A percentile compares a stretch with the other conserved stretches of the same genome.
Evolutionary conservation across 2,888 invertebrate genomes (phyloP).

Genomic region (Glyphotaelius pellucidus): DNA sequence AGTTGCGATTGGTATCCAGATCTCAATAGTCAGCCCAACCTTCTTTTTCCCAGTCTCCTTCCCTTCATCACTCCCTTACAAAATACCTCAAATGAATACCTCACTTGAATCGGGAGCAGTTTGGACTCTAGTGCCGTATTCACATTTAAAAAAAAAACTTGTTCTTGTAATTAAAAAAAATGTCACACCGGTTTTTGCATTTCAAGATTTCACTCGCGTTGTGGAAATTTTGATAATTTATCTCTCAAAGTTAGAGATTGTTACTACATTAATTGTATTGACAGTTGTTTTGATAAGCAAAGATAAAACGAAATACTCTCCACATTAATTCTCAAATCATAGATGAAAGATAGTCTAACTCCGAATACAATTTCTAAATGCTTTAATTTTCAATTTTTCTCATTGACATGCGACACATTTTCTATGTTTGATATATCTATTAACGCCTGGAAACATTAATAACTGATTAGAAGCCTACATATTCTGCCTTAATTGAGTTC

Average conservation of each 20-base stretch:
- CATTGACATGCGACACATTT: background rate
- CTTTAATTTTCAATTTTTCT: background rate
- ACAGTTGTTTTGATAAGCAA: background rate
- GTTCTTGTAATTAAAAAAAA: too few relatives aligned
- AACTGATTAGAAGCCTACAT: background rate
- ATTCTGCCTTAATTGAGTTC: background rate
- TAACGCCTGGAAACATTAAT: background rate
- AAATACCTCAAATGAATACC: too few relatives aligned
- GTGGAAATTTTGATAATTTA: background rate
- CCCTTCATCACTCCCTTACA: too few relatives aligned
- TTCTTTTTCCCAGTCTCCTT: too few relatives aligned
- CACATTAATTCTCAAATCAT: background rate
- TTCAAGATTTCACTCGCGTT: background rate
- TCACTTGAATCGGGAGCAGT: too few relatives aligned
- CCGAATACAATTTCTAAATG: background rate
- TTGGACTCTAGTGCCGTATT: too few relatives aligned
- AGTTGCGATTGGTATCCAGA: too few relatives aligned
- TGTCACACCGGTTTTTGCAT: background rate
- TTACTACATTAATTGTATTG: background rate
- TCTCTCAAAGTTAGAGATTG: background rate
- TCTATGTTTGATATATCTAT: background rate
- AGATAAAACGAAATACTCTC: background rate
- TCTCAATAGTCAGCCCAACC: too few relatives aligned
- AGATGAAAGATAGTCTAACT: background rate
- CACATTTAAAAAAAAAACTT: too few relatives aligned